Base-by-base conservation (phyloP, 2,888 invertebrate genomes). In the Ethmia dodecea region DNA sequence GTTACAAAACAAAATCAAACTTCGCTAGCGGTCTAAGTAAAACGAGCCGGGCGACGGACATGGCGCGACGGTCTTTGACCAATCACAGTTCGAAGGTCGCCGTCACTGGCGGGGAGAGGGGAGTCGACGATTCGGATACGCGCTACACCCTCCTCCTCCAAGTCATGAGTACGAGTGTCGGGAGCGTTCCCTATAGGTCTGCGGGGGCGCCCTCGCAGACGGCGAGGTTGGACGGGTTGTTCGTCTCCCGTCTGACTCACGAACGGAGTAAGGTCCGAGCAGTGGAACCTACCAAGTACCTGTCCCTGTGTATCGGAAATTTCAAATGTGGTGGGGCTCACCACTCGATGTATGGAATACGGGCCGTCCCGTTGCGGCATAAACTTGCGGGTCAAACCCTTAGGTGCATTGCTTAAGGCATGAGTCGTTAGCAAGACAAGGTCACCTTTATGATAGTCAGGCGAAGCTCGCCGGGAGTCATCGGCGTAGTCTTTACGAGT, bases 381-480 rank as follows among this genome's bases (percentile, higher is more conserved):
- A n/a, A n/a, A n/a, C n/a, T n/a, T n/a, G n/a, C n/a, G n/a, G n/a
- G 35, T 43, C 4, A 34, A 8, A 3, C 40, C 40, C 22, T 40
- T 43, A 12, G 8, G 3, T 3, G 43, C 38, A 13, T 32, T 34
- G 28, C 40, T 43, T 1, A 38, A 20, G 1, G 2, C 13, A 11
- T 40, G 34, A 3, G 29, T 28, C 4, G 22, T 28, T 1, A 40
- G 10, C 1, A 43, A 13, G 3, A 43, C 38, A 2, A 38, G 25
- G 28, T 37, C 38, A n/a, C 32, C 37, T 4, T 15, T 24, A 1
- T 26, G 5, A 25, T 31, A 34, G 9, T 12, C 5, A 12, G 31
- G 24, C 13, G 28, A 5, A 10, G 14, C 11, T 5, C 35, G 24
- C 5, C 41, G 26, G 4, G 25, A 11, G 8, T 22, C 18, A 12